Conservation (phyloP, 2,888 invertebrate genomes). For the Lydus trimaculatus region DNA sequence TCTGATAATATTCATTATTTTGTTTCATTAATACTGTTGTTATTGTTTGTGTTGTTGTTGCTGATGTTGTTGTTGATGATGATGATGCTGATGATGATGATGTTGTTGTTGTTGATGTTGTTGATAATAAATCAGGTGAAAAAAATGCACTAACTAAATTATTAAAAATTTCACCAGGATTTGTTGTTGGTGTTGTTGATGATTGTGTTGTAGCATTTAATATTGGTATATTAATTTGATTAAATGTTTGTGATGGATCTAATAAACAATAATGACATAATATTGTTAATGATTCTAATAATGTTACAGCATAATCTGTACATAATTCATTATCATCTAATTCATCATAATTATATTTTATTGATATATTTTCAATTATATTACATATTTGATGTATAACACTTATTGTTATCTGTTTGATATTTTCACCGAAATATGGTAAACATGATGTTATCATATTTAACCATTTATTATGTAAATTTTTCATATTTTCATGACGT, state of each 20-base stretch:
- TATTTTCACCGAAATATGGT: slow-evolving; percentile 79
- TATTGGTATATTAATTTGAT: slow-evolving; percentile 50
- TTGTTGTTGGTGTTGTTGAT: slow-evolving; percentile 63
- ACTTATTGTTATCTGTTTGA: slow-evolving; percentile 78
- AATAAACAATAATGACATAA: slow-evolving; percentile 82
- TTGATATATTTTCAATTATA: slow-evolving; percentile 72
- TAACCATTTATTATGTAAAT: slow-evolving; percentile 84
- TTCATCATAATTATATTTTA: slow-evolving; percentile 51
- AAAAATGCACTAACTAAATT: slow-evolving; percentile 84
- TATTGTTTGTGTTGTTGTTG: background rate
- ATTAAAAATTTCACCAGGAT: slow-evolving; percentile 77
- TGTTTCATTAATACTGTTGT: slow-evolving; percentile 43
- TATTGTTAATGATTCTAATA: slow-evolving; percentile 79
- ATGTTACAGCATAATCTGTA: slow-evolving; percentile 79
- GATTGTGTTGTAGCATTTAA: slow-evolving; percentile 38
- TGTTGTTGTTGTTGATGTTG: slow-evolving; percentile 20
- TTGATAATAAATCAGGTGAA: slow-evolving; percentile 62
- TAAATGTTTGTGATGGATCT: slow-evolving; percentile 64
- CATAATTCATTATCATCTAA: slow-evolving; percentile 65
- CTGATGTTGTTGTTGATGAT: background rate
- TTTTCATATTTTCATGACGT: slow-evolving; percentile 72
- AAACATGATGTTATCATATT: slow-evolving; percentile 80
- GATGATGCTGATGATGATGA: slow-evolving; percentile 30
- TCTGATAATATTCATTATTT: slow-evolving; percentile 59
- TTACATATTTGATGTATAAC: slow-evolving; percentile 81